Conservation (phyloP, 1,140 invertebrate genomes). For the Laupala kohalensis region DNA sequence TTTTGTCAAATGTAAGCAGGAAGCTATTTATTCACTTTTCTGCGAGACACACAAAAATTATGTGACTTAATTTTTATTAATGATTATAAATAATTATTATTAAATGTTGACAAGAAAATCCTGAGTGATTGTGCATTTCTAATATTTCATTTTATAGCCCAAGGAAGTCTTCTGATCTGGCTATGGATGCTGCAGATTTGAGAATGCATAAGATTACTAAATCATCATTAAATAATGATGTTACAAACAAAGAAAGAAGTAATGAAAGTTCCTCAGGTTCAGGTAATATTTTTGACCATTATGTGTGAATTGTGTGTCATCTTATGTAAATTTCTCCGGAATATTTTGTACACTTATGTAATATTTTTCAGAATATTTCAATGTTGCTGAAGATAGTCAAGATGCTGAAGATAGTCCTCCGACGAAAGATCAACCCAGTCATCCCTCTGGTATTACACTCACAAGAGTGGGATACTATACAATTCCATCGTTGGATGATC, state of each 20-base stretch:
- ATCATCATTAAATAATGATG: neutral
- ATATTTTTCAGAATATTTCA: neutral
- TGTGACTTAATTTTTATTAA: too few relatives aligned
- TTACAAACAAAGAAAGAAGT: neutral
- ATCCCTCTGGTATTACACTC: slow-evolving; percentile 33
- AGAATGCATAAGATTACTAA: neutral
- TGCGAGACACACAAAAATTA: too few relatives aligned
- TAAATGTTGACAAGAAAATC: neutral
- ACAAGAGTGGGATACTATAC: slow-evolving; percentile 71
- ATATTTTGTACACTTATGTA: too few relatives aligned
- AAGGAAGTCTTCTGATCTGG: neutral
- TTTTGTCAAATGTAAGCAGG: too few relatives aligned
- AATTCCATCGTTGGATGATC: slow-evolving; percentile 63
- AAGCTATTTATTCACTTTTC: too few relatives aligned
- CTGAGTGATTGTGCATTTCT: neutral
- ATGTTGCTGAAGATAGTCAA: slow-evolving; percentile 7
- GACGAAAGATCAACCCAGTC: slow-evolving; percentile 16
- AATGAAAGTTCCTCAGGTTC: neutral
- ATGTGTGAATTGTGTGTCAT: neutral
- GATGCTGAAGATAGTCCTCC: slow-evolving; percentile 3
- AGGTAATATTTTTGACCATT: neutral
- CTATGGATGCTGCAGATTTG: neutral
- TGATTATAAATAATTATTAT: neutral
- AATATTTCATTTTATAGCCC: neutral
- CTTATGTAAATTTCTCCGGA: too few relatives aligned